Evolutionary conservation across 1,140 invertebrate species (phyloP), one percentile per base, ranked within the genome.

Genomic region (Eumeta japonica): DNA sequence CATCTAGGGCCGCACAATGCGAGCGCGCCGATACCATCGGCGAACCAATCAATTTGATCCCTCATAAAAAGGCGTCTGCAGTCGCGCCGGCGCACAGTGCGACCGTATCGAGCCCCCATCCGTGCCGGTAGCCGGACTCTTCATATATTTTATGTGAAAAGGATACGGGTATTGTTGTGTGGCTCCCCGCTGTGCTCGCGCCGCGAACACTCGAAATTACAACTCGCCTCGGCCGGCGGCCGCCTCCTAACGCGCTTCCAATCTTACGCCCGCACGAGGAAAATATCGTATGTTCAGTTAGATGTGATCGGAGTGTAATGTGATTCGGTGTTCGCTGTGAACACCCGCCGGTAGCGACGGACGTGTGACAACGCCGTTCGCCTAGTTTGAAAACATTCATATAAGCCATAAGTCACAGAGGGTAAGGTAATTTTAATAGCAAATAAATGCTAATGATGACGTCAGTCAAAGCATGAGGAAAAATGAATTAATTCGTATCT

Each of bases 131-230:
- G 64, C 57, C 46, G 55, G 62, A 61, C 54, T 66, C 67, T 65
- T 63, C 61, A 64, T 67, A 67, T 74, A 67, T 74, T 73, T 74
- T 71, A 74, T 74, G 63, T 62, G 68, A 73, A 70, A 73, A 71
- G 68, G 66, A 73, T 73, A 70, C 58, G 59, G 54, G 58, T 45
- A 73, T 71, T 71, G 66, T 73, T 66, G 57, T 45, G 36, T 44
- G 62, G 45, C 64, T 41, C 46, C 68, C 62, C 52, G 64, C 66
- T 62, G 68, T 16, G 64, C 38, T 49, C 45, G 38, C 52, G 39
- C 50, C 55, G 66, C 71, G 71, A 73, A 71, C 65, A 67, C 64
- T 68, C 62, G 64, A 68, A 68, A 73, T 73, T 71, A 73, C 65
- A 72, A 70, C 53, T 55, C 55, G 59, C 58, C 45, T 52, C 44